phyloP scores from a whole-genome alignment of 2,797 vertebrate genomes.

The Protonibea diacanthus region DNA sequence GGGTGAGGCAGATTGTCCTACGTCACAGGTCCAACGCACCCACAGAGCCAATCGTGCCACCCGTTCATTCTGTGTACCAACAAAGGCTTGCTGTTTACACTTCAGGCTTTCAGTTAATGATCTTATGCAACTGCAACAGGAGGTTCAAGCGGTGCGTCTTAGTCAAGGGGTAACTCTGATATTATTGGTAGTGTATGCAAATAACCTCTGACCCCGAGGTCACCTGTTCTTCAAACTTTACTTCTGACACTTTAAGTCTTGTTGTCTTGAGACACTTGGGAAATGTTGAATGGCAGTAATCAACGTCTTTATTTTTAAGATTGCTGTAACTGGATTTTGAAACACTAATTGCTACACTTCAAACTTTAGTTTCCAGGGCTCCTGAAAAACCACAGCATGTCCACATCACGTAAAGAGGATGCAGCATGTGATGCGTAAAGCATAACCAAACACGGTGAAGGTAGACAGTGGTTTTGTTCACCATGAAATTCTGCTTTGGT shows the following conservation, averaged over 20 bases:
- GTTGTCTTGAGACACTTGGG: constrained; percentile 1
- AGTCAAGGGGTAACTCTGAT: not conserved
- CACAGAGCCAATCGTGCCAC: constrained; percentile 48
- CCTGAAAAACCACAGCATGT: too few relatives aligned
- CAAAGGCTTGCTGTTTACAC: constrained; percentile 40
- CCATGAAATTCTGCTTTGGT: not conserved
- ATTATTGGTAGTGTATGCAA: not conserved
- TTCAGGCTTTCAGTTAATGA: constrained; percentile 42
- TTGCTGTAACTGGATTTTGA: constrained; percentile 8
- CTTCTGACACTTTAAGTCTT: not conserved
- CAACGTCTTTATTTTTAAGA: constrained; percentile 18
- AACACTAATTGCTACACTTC: constrained; percentile 9
- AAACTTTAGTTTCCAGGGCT: not conserved
- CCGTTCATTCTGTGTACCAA: constrained; percentile 44
- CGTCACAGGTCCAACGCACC: constrained; percentile 40
- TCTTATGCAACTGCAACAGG: constrained; percentile 48
- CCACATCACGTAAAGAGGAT: too few relatives aligned
- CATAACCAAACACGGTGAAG: not conserved
- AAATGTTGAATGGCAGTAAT: not conserved
- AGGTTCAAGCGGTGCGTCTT: constrained; percentile 17
- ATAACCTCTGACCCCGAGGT: not conserved
- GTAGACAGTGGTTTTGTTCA: too few relatives aligned
- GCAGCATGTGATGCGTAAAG: not conserved
- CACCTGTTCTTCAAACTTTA: too few relatives aligned
- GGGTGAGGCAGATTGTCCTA: constrained; percentile 22